phyloP scores from a whole-genome alignment of 2,113 vertebrate genomes.

The Vimba vimba region DNA sequence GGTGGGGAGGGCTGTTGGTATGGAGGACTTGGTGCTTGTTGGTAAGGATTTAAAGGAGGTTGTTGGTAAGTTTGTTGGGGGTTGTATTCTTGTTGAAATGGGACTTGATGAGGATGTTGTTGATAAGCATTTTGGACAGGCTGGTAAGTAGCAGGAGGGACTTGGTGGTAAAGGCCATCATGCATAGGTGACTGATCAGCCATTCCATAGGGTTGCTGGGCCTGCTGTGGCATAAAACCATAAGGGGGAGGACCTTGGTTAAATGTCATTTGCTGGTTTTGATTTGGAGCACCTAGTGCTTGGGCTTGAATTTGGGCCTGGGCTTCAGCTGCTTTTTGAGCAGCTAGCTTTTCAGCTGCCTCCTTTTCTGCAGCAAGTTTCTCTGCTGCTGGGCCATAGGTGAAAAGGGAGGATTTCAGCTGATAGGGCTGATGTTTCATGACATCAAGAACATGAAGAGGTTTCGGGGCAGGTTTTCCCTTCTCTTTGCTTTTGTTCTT shows the following conservation, averaged over 20 bases:
- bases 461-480: conserved; percentile 85
- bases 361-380: conserved; percentile 60
- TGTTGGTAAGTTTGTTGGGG: conserved; percentile 71
- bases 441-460: conserved; percentile 89
- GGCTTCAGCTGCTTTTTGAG: conserved; percentile 53
- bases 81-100: conserved; percentile 64
- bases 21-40: conserved; percentile 61
- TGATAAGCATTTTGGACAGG: conserved; percentile 49
- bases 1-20: conserved; percentile 66
- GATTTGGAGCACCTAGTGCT: conserved; percentile 52
- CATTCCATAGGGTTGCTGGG: conserved; percentile 79
- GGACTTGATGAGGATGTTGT: conserved; percentile 45
- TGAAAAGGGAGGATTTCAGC: conserved; percentile 91
- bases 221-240: conserved; percentile 68
- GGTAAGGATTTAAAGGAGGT: conserved; percentile 55
- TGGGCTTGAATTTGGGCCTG: conserved; percentile 62
- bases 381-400: conserved; percentile 85
- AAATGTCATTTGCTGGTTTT: conserved; percentile 73
- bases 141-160: conserved; percentile 65
- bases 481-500: conserved; percentile 82
- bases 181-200: conserved; percentile 70
- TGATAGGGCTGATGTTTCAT: conserved; percentile 99
- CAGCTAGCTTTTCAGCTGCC: conserved; percentile 59
- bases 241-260: conserved; percentile 68
- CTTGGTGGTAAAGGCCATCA: conserved; percentile 75